These are phyloP conservation scores for Dryobota labecula DNA, from an alignment of 2,888 invertebrate genomes.

Conservation along the genomic window DNA sequence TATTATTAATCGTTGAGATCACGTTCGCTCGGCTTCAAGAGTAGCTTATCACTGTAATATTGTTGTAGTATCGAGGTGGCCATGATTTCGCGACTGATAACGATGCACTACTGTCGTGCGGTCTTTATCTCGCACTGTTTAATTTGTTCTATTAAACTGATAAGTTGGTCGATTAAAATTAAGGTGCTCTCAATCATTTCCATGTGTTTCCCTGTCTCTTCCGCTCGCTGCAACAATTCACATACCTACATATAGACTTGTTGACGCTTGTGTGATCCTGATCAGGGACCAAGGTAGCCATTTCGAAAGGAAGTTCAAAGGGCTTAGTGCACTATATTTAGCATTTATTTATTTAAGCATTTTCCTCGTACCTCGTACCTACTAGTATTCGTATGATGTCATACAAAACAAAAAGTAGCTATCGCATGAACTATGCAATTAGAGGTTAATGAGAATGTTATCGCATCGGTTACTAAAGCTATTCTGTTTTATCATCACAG, in stretches of 20 bases:
- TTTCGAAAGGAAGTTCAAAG: neutral
- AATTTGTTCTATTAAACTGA: slow-evolving; percentile 32
- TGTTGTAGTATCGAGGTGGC: slow-evolving; percentile 51
- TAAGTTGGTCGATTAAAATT: slow-evolving; percentile 22
- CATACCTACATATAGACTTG: neutral
- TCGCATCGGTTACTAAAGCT: slow-evolving; percentile 17
- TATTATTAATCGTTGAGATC: slow-evolving; percentile 52
- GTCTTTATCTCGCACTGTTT: slow-evolving; percentile 36
- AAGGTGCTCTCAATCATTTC: neutral
- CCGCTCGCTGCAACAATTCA: neutral
- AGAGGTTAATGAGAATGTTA: slow-evolving; percentile 34
- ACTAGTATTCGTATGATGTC: slow-evolving; percentile 4
- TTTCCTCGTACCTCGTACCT: neutral
- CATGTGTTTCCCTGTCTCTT: neutral
- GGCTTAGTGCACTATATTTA: too few relatives aligned
- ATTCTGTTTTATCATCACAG: slow-evolving; percentile 1
- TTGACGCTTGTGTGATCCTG: neutral
- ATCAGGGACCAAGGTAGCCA: neutral
- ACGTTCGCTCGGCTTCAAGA: slow-evolving; percentile 52
- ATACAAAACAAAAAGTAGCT: slow-evolving; percentile 7
- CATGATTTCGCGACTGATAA: slow-evolving; percentile 67
- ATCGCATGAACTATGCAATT: slow-evolving; percentile 13
- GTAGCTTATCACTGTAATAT: slow-evolving; percentile 63
- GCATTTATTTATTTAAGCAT: neutral
- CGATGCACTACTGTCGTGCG: slow-evolving; percentile 50